Percentiles rank a stretch among this genome's conserved stretches.
Conservation (phyloP, 2,888 invertebrate genomes). For the Chaetogeoica ovagalla region DNA sequence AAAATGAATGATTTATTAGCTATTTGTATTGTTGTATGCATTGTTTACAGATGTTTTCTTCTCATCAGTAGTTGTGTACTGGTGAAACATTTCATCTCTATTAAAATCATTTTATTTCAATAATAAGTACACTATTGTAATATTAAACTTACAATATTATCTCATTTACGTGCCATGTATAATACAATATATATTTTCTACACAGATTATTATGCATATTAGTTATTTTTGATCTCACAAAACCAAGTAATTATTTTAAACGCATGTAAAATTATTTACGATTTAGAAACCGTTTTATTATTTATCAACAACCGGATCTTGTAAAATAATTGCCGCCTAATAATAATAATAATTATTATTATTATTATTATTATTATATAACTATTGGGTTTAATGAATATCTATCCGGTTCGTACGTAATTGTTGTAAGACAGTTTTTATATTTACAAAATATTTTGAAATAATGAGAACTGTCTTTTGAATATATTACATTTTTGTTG, state of each 20-base stretch:
- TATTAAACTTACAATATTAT: background rate
- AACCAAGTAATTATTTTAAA: slow-evolving; percentile 2
- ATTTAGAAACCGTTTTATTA: background rate
- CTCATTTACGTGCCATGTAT: background rate
- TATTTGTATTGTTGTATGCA: background rate
- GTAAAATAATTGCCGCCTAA: too few species aligned
- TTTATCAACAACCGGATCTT: background rate
- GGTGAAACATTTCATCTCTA: background rate
- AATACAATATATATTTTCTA: background rate
- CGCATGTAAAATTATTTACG: background rate
- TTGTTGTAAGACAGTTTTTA: too few species aligned
- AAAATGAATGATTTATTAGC: background rate
- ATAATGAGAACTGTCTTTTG: too few species aligned
- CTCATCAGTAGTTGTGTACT: background rate
- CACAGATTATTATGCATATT: background rate
- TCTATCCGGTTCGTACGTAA: too few species aligned
- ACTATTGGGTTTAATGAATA: too few species aligned
- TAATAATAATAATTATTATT: too few species aligned
- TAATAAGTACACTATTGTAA: too few species aligned
- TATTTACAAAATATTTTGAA: too few species aligned
- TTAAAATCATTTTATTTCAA: background rate
- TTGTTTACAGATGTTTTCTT: background rate
- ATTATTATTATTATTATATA: too few species aligned
- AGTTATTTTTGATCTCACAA: background rate
- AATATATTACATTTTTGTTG: too few species aligned